Evolutionary conservation across 2,888 invertebrate species (phyloP).

Genomic region (Tridacna crocea): DNA sequence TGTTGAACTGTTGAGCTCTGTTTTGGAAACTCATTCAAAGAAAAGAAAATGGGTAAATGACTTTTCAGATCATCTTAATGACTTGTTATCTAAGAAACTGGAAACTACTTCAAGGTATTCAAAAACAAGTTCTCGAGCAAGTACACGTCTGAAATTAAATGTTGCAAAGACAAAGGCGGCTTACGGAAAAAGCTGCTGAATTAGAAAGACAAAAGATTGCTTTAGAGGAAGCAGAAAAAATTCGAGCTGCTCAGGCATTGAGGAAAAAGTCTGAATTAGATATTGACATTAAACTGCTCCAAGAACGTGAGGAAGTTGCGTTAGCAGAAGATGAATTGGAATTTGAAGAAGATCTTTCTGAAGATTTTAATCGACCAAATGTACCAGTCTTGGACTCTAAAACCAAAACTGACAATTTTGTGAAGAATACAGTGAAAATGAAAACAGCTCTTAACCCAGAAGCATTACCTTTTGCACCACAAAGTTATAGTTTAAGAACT

Average conservation of each 20-base stretch:
- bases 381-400: not conserved
- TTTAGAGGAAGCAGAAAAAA: conserved; percentile 13
- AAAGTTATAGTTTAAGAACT: too few species aligned
- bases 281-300: too few species aligned
- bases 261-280: too few species aligned
- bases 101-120: not conserved
- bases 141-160: not conserved
- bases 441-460: not conserved
- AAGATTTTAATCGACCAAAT: not conserved
- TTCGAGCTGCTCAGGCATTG: not conserved
- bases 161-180: not conserved
- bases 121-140: not conserved
- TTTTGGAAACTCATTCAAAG: not conserved
- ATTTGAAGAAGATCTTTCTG: not conserved
- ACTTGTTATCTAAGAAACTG: not conserved
- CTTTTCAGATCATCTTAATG: not conserved
- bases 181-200: conserved; percentile 15
- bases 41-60: not conserved
- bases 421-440: not conserved
- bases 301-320: too few species aligned
- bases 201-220: conserved; percentile 8
- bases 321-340: conserved; percentile 14
- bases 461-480: not conserved
- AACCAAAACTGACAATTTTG: not conserved
- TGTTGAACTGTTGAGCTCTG: not conserved